Evolutionary conservation across 2,888 invertebrate species (phyloP), one percentile per base, ranked within the genome.

Genomic region (Nephrotoma flavescens): DNA sequence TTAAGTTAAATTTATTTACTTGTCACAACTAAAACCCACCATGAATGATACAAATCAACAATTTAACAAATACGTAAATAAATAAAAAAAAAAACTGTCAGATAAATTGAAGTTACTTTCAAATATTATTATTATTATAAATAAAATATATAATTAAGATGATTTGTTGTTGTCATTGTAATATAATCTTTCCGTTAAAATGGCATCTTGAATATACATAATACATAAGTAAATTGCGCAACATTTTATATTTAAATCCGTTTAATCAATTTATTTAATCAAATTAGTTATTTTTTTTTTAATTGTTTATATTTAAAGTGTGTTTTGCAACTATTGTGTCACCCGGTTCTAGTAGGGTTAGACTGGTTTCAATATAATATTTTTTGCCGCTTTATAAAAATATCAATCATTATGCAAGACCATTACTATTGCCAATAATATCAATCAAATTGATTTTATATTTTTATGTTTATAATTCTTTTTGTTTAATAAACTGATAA

Each of bases 331-430:
- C n/a, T 2, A 2, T 31, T 31, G 31, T 47, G 31, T 7, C 71
- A 31, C 31, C 31, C 31, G 71, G 31, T 71, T 31, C 2, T 11
- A 31, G 9, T 71, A 71, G 31, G 71, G 71, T 71, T 71, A 31
- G 31, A 71, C 71, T 71, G 71, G 71, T 71, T 71, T 71, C 15
- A 15, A 52, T 15, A 15, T 52, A n/a, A 15, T 52, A n/a, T 47
- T 47, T 47, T 47, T 47, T 47, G 47, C 47, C 12, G 47, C 47
- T 47, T 71, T 71, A 71, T 71, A 71, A 84, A n/a, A 83, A 42
- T 42, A 42, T 84, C 84, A 84, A 84, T 84, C 84, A 84, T 42
- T 84, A 84, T 84, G 84, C 84, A 84, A n/a, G 84, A 84, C 84
- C 42, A 84, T 84, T 84, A 84, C n/a, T 84, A 84, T 84, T 84